Base-by-base conservation (phyloP, 2,797 vertebrate genomes). In the Mormyrops attenuatus region DNA sequence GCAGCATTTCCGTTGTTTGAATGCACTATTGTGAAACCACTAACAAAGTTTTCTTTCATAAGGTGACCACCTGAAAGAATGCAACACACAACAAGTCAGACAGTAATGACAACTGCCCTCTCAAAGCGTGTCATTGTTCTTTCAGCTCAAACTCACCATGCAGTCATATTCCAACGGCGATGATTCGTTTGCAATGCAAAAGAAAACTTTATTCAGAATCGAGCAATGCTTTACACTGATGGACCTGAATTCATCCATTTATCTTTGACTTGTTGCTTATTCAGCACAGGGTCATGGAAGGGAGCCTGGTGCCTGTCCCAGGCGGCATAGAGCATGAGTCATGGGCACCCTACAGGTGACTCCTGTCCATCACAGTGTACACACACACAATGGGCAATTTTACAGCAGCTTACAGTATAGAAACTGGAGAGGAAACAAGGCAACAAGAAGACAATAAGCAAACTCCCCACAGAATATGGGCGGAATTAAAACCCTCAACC, bases 1-100 rank as follows among this genome's bases (percentile, higher is more conserved):
- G 50, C 30, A 3, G 49, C 38, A 60, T 38, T 87, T 60, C 60
- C 15, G 85, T 80, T 89, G 85, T 89, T 85, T 87, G 52, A 85
- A 87, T 89, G 85, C 49, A 69, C 86, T 20, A 77, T 89, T 88
- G 66, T 88, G 50, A 53, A 52, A 38, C 66, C 30, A 47, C 60
- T 88, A 17, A 88, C 66, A 89, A 55, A 88, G 86, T 80, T 52
- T 30, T 52, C 66, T 88, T 89, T 89, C 85, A 89, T 52, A 80
- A 38, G 49, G 41, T 41, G 52, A 73, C 57, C 85, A 88, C 50
- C 55, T 85, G 85, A 89, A 50, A 52, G 26, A 66, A 44, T 30
- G 50, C 82, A 34, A 60, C 44, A 17, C 88, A 89, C 30, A 89
- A 53, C 63, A 89, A 80, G 53, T 44, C 20, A 55, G 22, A 77